These are phyloP conservation scores for Rhabdomys dilectus DNA, from an alignment of 2,113 vertebrate genomes.

Conservation along the genomic window DNA sequence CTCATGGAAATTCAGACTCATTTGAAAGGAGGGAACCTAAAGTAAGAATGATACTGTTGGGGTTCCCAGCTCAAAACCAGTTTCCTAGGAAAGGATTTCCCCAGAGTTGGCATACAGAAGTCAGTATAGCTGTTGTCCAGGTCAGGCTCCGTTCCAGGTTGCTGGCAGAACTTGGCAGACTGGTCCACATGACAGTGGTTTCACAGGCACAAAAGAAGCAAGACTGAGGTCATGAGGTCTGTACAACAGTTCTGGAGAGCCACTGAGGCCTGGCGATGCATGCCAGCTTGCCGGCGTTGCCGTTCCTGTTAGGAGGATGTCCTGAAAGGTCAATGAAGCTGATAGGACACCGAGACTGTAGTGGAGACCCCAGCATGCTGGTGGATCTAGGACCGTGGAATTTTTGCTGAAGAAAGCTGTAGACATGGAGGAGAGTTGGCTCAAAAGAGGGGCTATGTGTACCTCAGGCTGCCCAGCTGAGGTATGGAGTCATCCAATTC, in stretches of 20 bases:
- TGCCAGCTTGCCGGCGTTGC: background rate
- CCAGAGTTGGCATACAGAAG: background rate
- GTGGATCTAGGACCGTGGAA: background rate
- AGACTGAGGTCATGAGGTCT: background rate
- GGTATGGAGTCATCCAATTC: background rate
- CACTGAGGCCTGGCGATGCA: background rate
- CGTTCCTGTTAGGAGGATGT: background rate
- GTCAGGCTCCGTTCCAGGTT: background rate
- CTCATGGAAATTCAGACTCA: background rate
- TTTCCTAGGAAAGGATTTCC: background rate
- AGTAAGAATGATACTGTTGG: background rate
- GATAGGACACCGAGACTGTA: background rate
- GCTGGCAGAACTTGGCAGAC: background rate
- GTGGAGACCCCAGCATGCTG: background rate
- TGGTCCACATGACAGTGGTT: background rate
- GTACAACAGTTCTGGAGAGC: background rate
- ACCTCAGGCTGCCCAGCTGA: background rate
- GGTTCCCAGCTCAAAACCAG: background rate
- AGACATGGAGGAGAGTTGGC: background rate
- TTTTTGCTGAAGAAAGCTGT: background rate
- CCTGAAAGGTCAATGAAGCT: background rate
- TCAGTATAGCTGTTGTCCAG: background rate
- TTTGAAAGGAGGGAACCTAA: background rate
- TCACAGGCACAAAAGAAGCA: background rate
- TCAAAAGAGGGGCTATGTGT: background rate